Evolutionary conservation across 2,888 invertebrate genomes (phyloP).

Genomic region (Parnassius orleans): DNA sequence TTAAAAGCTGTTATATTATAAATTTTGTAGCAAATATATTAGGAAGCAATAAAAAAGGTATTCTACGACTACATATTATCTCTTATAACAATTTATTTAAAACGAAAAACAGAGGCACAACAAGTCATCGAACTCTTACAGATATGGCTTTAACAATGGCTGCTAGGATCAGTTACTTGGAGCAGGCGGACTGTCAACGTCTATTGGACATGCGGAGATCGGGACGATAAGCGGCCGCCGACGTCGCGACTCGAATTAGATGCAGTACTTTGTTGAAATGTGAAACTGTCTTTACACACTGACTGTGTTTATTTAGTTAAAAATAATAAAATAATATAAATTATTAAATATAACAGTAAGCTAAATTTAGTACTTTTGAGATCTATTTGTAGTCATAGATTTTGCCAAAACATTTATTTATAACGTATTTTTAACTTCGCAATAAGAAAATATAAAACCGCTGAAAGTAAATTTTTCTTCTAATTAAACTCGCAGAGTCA

Average conservation of each 20-base stretch:
- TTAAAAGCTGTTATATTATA: too few relatives aligned
- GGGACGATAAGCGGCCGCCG: conserved; percentile 68
- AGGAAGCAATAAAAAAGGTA: too few relatives aligned
- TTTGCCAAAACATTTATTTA: too few relatives aligned
- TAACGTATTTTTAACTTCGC: too few relatives aligned
- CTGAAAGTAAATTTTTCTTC: conserved; percentile 16
- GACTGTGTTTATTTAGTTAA: too few relatives aligned
- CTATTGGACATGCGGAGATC: conserved; percentile 66
- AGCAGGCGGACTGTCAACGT: conserved; percentile 64
- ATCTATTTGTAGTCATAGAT: too few relatives aligned
- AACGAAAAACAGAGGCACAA: conserved; percentile 23
- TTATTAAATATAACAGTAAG: too few relatives aligned
- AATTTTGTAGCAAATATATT: too few relatives aligned
- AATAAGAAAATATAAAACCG: conserved; percentile 10
- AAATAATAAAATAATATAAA: too few relatives aligned
- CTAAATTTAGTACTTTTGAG: too few relatives aligned
- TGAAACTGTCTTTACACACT: neutral
- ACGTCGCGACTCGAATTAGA: conserved; percentile 44
- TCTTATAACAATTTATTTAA: conserved; percentile 5
- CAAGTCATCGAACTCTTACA: conserved; percentile 42
- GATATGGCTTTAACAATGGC: conserved; percentile 60
- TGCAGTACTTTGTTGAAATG: conserved; percentile 17
- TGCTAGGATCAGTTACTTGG: conserved; percentile 62
- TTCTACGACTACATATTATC: too few relatives aligned
- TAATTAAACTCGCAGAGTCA: conserved; percentile 25